Evolutionary conservation across 2,797 vertebrate species (phyloP).

Genomic region (Chanos chanos): DNA sequence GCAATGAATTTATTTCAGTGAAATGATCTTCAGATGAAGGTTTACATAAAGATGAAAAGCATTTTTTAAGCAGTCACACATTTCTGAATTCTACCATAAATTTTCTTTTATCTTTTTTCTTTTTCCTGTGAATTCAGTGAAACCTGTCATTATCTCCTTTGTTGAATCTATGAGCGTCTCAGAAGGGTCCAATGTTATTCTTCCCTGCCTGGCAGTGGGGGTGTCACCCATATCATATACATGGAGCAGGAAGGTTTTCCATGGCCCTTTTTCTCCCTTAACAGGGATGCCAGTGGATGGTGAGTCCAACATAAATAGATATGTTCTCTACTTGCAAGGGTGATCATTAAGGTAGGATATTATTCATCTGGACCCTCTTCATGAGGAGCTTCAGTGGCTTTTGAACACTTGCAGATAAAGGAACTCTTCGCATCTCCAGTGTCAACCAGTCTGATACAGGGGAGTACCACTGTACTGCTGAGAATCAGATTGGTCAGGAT

Average conservation of each 20-base stretch:
- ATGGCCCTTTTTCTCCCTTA: constrained; percentile 26
- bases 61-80: too few species aligned
- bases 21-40: too few species aligned
- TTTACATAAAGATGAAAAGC: background rate
- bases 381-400: background rate
- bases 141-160: constrained; percentile 66
- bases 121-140: constrained; percentile 51
- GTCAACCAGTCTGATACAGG: constrained; percentile 62
- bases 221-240: constrained; percentile 65
- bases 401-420: constrained; percentile 51
- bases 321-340: background rate
- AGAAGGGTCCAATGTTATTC: constrained; percentile 48
- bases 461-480: constrained; percentile 67
- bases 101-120: background rate
- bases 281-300: constrained; percentile 48
- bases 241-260: constrained; percentile 55
- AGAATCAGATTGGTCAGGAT: constrained; percentile 65
- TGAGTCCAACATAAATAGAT: constrained; percentile 38
- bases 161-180: constrained; percentile 49
- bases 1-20: too few species aligned
- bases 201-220: constrained; percentile 70
- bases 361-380: background rate
- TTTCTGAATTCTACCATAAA: background rate
- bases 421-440: constrained; percentile 61
- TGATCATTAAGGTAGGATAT: background rate